Evolutionary conservation across 2,797 vertebrate genomes (phyloP).

Genomic region (Sebastes itinus): DNA sequence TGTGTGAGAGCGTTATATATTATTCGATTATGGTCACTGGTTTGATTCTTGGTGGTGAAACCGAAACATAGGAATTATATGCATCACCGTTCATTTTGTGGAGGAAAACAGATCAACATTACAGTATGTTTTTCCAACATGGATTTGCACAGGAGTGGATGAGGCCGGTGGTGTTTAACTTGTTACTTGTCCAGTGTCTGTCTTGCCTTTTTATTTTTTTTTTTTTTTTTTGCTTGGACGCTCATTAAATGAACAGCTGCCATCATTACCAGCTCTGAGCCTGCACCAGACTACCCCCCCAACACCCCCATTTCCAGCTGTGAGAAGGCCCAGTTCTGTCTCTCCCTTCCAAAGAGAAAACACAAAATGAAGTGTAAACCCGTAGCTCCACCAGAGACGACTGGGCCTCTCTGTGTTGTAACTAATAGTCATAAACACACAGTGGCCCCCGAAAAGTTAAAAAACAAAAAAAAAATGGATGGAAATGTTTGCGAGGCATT

Average conservation of each 20-base stretch:
- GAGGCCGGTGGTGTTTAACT: constrained; percentile 50
- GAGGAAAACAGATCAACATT: constrained; percentile 38
- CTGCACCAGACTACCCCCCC: constrained; percentile 33
- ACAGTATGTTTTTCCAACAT: constrained; percentile 40
- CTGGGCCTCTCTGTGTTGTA: constrained; percentile 46
- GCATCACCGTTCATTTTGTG: constrained; percentile 43
- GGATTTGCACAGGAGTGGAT: constrained; percentile 74
- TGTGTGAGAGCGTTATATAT: constrained; percentile 46
- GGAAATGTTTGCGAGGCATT: constrained; percentile 60
- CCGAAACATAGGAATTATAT: constrained; percentile 62
- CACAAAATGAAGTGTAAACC: constrained; percentile 48
- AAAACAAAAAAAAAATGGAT: constrained; percentile 10
- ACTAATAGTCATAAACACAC: constrained; percentile 26
- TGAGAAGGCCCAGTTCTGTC: constrained; percentile 70
- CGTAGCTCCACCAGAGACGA: constrained; percentile 55
- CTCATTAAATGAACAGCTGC: constrained; percentile 63
- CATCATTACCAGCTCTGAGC: constrained; percentile 60
- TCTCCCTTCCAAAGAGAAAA: constrained; percentile 72
- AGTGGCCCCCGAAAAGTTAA: constrained; percentile 2
- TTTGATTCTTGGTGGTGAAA: constrained; percentile 46
- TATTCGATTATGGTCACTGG: constrained; percentile 52
- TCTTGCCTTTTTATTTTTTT: constrained; percentile 18
- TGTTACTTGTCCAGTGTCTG: constrained; percentile 44
- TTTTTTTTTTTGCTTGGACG: constrained; percentile 20
- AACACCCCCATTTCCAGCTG: constrained; percentile 52